Base-by-base conservation (phyloP, 2,113 vertebrate genomes). In the Diadophis punctatus region DNA sequence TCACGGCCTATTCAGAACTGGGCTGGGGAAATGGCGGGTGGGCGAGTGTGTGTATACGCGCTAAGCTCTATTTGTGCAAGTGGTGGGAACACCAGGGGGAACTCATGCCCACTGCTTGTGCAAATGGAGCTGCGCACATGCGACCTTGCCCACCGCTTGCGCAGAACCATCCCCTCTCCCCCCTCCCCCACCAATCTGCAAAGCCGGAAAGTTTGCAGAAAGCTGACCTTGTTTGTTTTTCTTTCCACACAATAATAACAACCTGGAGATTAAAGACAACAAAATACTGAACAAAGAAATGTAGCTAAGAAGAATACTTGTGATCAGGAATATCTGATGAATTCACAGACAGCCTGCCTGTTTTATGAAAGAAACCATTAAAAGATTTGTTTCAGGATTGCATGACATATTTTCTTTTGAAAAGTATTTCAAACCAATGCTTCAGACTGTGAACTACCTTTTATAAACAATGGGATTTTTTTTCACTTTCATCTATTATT, bases 361-460 rank as follows among this genome's bases (percentile, higher is more conserved):
- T 74, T 90, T 89, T 88, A 22, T 88, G 86, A 39, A 84, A 22
- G 11, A 90, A 84, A 39, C 52, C 11, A 86, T 89, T 93, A 93
- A 46, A 87, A 89, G 11, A 55, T 86, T 88, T 92, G 27, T 90
- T 91, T 94, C 85, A 87, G 30, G 74, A 93, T 34, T 46, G 4
- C 46, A 58, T 46, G 80, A 80, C 88, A 74, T 56, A 43, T 51
- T 89, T 53, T 90, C 87, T 91, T 74, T 74, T 93, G 80, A 90
- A 85, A 87, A 94, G 55, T 63, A 90, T 90, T 94, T 88, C 86
- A 92, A 52, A 90, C 34, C 52, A 48, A 86, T 91, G 34, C 34
- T 92, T 58, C 92, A 86, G n/a, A 58, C 56, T n/a, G 11, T 43
- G 58, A 68, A 94, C 84, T 18, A 51, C 43, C 46, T 53, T 60